These are phyloP conservation scores for Graptemys geographica DNA, from an alignment of 2,797 vertebrate genomes.

Conservation along the genomic window DNA sequence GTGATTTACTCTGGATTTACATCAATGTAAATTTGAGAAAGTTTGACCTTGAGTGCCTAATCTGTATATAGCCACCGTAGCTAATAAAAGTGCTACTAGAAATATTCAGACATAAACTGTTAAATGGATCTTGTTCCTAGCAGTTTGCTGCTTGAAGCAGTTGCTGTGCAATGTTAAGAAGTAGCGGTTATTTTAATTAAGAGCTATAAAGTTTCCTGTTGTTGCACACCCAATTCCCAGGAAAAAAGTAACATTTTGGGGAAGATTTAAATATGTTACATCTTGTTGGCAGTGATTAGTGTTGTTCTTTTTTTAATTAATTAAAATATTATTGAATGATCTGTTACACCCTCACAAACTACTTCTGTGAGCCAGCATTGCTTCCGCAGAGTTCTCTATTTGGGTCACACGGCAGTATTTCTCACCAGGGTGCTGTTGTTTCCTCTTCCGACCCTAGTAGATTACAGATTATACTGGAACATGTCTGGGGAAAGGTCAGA, in stretches of 20 bases:
- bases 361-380: conserved; percentile 66
- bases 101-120: conserved; percentile 3
- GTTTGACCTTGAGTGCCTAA: not conserved
- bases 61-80: not conserved
- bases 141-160: conserved; percentile 43
- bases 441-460: conserved; percentile 84
- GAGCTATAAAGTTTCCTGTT: not conserved
- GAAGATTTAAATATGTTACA: not conserved
- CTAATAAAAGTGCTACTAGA: not conserved
- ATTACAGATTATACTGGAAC: conserved; percentile 83
- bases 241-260: not conserved
- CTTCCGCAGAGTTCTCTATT: conserved; percentile 73
- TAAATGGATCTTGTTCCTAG: conserved; percentile 31
- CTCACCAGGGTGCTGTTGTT: conserved; percentile 83
- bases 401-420: conserved; percentile 82
- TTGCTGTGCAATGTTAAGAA: not conserved
- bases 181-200: not conserved
- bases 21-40: not conserved
- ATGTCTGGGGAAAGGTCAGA: conserved; percentile 83
- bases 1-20: conserved; percentile 2
- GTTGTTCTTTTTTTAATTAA: conserved; percentile 23
- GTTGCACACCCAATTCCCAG: not conserved
- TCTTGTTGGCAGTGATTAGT: not conserved
- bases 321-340: conserved; percentile 56
- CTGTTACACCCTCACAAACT: conserved; percentile 58